Base-by-base conservation (phyloP, 2,888 invertebrate genomes). In the Polymixis flavicincta region DNA sequence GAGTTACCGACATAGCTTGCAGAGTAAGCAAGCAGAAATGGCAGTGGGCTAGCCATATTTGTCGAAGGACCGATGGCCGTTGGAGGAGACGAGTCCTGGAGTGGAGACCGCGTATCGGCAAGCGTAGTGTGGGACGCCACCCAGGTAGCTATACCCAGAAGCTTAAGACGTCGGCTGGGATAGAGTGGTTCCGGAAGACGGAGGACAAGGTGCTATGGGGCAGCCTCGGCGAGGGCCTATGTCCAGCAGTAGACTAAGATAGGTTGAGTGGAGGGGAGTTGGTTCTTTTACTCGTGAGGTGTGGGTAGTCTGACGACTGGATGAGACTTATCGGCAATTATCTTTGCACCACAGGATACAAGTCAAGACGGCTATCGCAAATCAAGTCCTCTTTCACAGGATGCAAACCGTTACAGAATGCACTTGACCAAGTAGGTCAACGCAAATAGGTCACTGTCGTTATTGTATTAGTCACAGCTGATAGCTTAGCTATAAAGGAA, bases 401-500 rank as follows among this genome's bases (percentile, higher is more conserved):
- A 80, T 52, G 61, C 63, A 37, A 22, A 8, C 11, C 50, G 17
- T 28, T 22, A 32, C 32, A n/a, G 66, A 63, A 32, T 55, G 59
- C 75, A 69, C 5, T 55, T 13, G 32, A 60, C 22, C 32, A 65
- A 69, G 25, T 75, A 60, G 81, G 79, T 65, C 79, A 65, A 17
- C 45, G 50, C 9, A 75, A 79, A 75, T 79, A 75, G 79, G 76
- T 52, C 75, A 79, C 2, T 68, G 65, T 45, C 67, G 74, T 32
- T 64, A 74, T 67, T 57, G 67, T 79, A 75, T 69, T 80, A 80
- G 57, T 54, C 17, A 55, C 67, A 74, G 48, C 54, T 60, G 65
- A 80, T 69, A 50, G 55, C 32, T 52, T 22, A 19, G 64, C 69
- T 52, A 65, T 69, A 69, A 22, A 80, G 81, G 81, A 79, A 79